These are phyloP conservation scores for Chinchilla lanigera DNA, from an alignment of 2,113 vertebrate species.

Conservation along the genomic window DNA sequence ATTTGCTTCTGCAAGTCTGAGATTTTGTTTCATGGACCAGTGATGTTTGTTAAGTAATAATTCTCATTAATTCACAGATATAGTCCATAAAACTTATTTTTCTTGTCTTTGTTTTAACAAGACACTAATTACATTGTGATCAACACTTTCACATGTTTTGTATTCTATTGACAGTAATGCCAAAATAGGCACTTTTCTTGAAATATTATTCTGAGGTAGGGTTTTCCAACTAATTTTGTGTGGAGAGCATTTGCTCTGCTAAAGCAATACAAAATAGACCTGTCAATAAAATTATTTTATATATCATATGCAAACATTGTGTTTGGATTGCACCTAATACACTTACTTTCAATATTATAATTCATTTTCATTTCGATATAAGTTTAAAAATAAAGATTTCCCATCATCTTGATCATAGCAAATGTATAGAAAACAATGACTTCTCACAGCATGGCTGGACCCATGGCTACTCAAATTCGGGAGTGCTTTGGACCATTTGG, in stretches of 20 bases:
- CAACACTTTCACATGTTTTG: slow-evolving; percentile 46
- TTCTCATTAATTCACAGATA: slow-evolving; percentile 49
- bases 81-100: slow-evolving; percentile 43
- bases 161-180: slow-evolving; percentile 40
- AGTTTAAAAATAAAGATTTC: background rate
- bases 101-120: slow-evolving; percentile 67
- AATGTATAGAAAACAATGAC: background rate
- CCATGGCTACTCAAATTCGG: background rate
- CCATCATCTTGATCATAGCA: background rate
- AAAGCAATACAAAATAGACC: background rate
- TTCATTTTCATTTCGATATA: slow-evolving; percentile 36
- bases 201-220: slow-evolving; percentile 15
- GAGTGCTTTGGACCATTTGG: background rate
- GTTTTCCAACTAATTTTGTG: slow-evolving; percentile 34
- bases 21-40: slow-evolving; percentile 44
- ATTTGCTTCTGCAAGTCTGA: slow-evolving; percentile 13
- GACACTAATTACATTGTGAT: slow-evolving; percentile 60
- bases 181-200: slow-evolving; percentile 52
- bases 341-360: background rate
- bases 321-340: background rate
- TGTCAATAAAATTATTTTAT: slow-evolving; percentile 24
- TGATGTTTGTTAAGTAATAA: slow-evolving; percentile 45
- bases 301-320: background rate
- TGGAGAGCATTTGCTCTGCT: background rate
- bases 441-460: background rate